Base-by-base conservation (phyloP, 2,888 invertebrate species). In the Entomobrya proxima region DNA sequence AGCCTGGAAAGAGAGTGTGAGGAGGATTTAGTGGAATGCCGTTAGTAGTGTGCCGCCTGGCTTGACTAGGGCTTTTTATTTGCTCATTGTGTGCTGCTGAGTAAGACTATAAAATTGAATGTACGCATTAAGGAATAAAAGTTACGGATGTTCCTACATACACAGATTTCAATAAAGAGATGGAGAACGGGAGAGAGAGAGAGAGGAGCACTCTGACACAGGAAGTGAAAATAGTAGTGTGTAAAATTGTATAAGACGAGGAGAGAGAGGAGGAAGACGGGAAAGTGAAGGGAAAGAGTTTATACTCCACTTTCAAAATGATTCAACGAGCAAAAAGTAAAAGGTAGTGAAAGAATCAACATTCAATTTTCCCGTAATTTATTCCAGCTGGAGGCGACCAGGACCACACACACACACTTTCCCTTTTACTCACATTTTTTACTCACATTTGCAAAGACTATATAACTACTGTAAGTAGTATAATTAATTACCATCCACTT, bases 301-400 rank as follows among this genome's bases (percentile, higher is more conserved):
- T 75, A 18, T 18, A 35, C 11, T 21, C 37, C 4, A 11, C 15
- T 21, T 75, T 35, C 40, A 40, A 13, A 35, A 27, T 44, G 27
- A 24, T 44, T 27, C 69, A 69, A 67, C 27, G 44, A 47, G 15
- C 7, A 44, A 13, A 47, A 27, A 3, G 44, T 47, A 67, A 30
- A 47, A 74, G 69, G 30, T 27, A 69, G 55, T 55, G 18, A 69
- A 37, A 40, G 72, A 81, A 74, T 81, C 81, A 61, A 61, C 75
- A 61, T 61, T 61, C 69, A 61, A 18, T 74, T 81, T 74, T 61
- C 79, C 30, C 69, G 21, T 64, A 74, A 81, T 81, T 81, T 81
- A 81, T 81, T 81, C 74, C 50, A 61, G 74, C 81, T 81, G 24
- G 47, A 32, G 81, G 81, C 81, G 21, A 72, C 11, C 15, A n/a